These are phyloP conservation scores for Garrulus glandarius DNA, from an alignment of 2,797 vertebrate species.

Conservation along the genomic window DNA sequence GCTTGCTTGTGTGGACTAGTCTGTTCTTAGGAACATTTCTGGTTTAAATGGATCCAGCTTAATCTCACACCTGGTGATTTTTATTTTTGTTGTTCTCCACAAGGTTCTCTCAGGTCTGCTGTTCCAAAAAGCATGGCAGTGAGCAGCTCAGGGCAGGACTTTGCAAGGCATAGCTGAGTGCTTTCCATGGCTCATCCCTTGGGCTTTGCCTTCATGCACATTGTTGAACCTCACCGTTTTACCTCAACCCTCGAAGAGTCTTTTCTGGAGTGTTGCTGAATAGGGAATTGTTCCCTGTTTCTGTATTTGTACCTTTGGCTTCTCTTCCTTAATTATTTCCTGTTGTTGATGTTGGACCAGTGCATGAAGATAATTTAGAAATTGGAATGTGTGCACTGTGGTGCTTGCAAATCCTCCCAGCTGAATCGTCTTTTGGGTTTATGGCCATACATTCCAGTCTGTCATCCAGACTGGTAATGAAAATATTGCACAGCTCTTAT, in stretches of 20 bases:
- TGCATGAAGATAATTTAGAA: neutral
- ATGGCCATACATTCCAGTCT: slow-evolving; percentile 27
- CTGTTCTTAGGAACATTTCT: neutral
- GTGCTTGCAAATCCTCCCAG: neutral
- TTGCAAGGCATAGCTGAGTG: neutral
- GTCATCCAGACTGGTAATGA: neutral
- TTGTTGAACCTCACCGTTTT: neutral
- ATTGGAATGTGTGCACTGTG: neutral
- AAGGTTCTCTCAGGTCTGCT: neutral
- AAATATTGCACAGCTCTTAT: neutral
- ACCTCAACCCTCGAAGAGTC: neutral
- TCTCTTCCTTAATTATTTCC: neutral
- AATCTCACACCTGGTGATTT: neutral
- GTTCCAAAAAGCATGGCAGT: fast-evolving
- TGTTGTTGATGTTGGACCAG: neutral
- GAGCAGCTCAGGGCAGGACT: neutral
- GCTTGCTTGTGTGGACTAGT: neutral
- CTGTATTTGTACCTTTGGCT: neutral
- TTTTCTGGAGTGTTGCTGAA: neutral
- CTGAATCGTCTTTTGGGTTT: slow-evolving; percentile 23
- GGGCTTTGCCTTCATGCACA: neutral
- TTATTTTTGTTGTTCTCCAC: neutral
- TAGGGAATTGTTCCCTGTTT: neutral
- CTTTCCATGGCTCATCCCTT: neutral
- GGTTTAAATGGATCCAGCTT: neutral